Conservation (phyloP, 1,140 invertebrate genomes). For the Drosophila murphyi region DNA sequence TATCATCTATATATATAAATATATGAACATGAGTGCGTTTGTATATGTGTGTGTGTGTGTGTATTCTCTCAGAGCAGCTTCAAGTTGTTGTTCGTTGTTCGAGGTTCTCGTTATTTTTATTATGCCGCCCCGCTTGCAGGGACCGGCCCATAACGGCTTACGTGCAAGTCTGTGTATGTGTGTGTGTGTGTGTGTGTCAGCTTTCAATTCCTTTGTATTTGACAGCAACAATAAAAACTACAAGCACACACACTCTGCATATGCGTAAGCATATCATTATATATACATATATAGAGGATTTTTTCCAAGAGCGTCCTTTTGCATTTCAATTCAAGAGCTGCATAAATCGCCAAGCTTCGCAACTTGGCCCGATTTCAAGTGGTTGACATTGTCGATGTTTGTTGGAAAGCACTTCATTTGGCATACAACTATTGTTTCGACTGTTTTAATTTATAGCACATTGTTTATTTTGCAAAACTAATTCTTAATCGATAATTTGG, state of each 20-base stretch:
- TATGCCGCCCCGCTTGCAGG: slow-evolving; percentile 51
- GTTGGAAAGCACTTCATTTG: slow-evolving; percentile 8
- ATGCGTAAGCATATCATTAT: slow-evolving; percentile 78
- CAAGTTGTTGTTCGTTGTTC: slow-evolving; percentile 67
- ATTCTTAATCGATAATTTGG: too few relatives aligned
- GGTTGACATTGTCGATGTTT: slow-evolving; percentile 11
- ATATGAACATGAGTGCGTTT: not conserved
- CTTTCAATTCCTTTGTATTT: slow-evolving; percentile 78
- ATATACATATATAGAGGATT: slow-evolving; percentile 78
- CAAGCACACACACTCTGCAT: slow-evolving; percentile 20
- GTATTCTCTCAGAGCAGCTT: slow-evolving; percentile 55
- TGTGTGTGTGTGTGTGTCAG: slow-evolving; percentile 35
- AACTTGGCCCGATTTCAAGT: slow-evolving; percentile 64
- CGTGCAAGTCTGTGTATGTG: slow-evolving; percentile 39
- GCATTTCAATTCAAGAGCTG: slow-evolving; percentile 55
- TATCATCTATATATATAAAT: slow-evolving; percentile 12
- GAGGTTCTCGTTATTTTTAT: slow-evolving; percentile 73
- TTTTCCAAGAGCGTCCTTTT: slow-evolving; percentile 33
- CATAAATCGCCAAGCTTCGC: slow-evolving; percentile 37
- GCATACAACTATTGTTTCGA: not conserved
- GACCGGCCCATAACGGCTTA: slow-evolving; percentile 44
- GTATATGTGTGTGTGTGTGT: slow-evolving; percentile 8
- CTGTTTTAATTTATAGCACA: too few relatives aligned
- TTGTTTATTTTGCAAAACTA: too few relatives aligned
- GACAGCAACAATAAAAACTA: slow-evolving; percentile 60